Evolutionary conservation across 2,888 invertebrate genomes (phyloP), one percentile per base, ranked within the genome.

Genomic region (Tiliacea citrago): DNA sequence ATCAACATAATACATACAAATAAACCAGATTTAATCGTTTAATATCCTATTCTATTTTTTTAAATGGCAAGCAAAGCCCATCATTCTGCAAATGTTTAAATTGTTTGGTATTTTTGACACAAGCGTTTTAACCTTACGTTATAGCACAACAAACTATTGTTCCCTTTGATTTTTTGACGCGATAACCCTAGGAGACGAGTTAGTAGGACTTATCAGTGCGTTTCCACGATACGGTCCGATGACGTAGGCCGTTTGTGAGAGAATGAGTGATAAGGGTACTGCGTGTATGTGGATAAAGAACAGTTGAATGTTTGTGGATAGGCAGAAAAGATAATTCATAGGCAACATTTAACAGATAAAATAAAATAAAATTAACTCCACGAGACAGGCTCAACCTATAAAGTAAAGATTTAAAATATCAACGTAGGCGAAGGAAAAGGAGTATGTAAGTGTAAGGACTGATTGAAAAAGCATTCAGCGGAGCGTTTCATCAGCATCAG

Each of bases 201-300:
- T 71, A 75, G 72, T 67, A 60, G n/a, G 68, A 71, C 70, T 78
- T 83, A 84, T 84, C 84, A 82, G 78, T 77, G 73, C 57, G 78
- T 80, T 84, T 79, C 77, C 74, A 72, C 49, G 82, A 81, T 82
- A 82, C 68, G 73, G 71, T 61, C 63, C 73, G 81, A 83, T 83
- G 86, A 84, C 84, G 78, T 69, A 67, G 75, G 51, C 72, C 69
- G 72, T 73, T 84, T 82, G 75, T 83, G 62, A 76, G 68, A 16
- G 74, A 74, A 79, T 80, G 84, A 85, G 77, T 85, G 88, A 87
- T 87, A 87, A 78, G 88, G 87, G 86, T 86, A 73, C 45, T 66
- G 35, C 12, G 45, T 16, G 58, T 73, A 78, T 74, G 35, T 18
- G 66, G 81, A 77, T 81, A 77, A 71, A 77, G 61, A 84, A 68